These are phyloP conservation scores for Periophthalmodon schlosseri DNA, from an alignment of 2,113 vertebrate genomes.

Conservation along the genomic window DNA sequence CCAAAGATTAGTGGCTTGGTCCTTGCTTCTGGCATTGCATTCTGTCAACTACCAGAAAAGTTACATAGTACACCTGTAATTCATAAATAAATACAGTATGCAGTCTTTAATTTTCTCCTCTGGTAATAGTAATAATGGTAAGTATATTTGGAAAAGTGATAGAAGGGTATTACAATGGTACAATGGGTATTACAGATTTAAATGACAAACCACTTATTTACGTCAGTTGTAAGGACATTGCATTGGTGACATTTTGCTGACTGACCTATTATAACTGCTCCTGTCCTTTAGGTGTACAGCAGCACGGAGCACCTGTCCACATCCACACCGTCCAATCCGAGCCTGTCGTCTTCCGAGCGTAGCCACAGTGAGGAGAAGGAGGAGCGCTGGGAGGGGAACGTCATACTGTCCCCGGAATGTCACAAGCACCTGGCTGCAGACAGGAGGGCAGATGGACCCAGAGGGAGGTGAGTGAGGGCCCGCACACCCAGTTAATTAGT, in stretches of 20 bases:
- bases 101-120: too few species aligned
- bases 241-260: background rate
- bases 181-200: too few species aligned
- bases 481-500: too few species aligned
- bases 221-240: background rate
- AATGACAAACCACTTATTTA: background rate
- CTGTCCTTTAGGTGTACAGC: slow-evolving; percentile 86
- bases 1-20: too few species aligned
- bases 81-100: too few species aligned
- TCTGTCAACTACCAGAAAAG: too few species aligned
- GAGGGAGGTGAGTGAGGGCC: slow-evolving; percentile 43
- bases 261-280: background rate
- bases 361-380: slow-evolving; percentile 88
- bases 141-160: too few species aligned
- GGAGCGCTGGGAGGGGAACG: slow-evolving; percentile 78
- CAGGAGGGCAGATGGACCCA: slow-evolving; percentile 45
- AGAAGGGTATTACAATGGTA: too few species aligned
- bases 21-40: too few species aligned
- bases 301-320: slow-evolving; percentile 89
- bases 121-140: too few species aligned
- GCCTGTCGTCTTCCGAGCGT: slow-evolving; percentile 78
- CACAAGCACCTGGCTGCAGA: slow-evolving; percentile 70
- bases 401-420: slow-evolving; percentile 68
- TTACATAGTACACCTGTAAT: too few species aligned
- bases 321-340: slow-evolving; percentile 80